Evolutionary conservation across 2,888 invertebrate species (phyloP), one percentile per base, ranked within the genome.

Genomic region (Chymomyza amoena): DNA sequence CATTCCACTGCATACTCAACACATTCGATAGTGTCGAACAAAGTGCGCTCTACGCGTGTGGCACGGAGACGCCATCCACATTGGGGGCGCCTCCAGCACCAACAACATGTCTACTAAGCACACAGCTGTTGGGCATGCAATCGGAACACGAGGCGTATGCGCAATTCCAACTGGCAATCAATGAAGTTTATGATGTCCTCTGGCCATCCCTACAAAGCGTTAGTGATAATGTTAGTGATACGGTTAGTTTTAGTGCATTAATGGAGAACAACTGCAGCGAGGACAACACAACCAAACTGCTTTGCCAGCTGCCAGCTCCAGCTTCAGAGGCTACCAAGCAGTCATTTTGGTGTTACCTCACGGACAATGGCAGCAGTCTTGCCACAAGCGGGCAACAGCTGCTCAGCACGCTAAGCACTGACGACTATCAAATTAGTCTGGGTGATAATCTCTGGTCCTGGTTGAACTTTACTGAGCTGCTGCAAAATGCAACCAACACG

Each of bases 1-100:
- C 90, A 90, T 90, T 91, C 89, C 91, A 83, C 69, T 90, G 90
- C 75, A 83, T 81, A 76, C 80, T 89, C 75, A 86, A 90, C 70
- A 79, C 84, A 78, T 84, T 87, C 80, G 79, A 89, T 66, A 62
- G 70, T 52, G 20, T 64, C 59, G 77, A 76, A 65, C 76, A 80
- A 52, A 81, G 76, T 66, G 89, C 88, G 62, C 70, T 76, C 51
- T 90, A 88, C 74, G 63, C 66, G 9, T 90, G 89, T 18, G 13
- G 39, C 39, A 45, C 39, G 4, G 39, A 10, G 39, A 13, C 39
- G 39, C 70, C 76, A 73, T 45, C 75, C 51, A 51, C 59, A 56
- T 39, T 61, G 39, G 50, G 70, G 15, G 59, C 62, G 52, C 36
- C 66, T 66, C 20, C 67, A 61, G 9, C n/a, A n/a, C n/a, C 70